These are phyloP conservation scores for Drosophila birchii DNA, from an alignment of 2,888 invertebrate species.

Conservation along the genomic window DNA sequence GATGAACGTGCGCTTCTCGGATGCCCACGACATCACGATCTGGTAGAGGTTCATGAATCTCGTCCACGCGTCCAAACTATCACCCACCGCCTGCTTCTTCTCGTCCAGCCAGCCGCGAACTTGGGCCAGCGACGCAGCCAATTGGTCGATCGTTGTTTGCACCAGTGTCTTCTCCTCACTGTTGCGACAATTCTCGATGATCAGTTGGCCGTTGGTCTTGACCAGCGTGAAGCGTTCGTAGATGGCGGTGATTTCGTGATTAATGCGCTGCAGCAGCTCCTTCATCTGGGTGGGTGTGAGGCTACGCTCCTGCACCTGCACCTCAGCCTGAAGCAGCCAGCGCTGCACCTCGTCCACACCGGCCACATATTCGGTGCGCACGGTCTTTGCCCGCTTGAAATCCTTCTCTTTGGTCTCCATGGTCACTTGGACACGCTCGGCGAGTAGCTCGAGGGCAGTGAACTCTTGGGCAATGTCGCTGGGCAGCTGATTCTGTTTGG, in stretches of 20 bases:
- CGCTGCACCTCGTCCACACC: conserved; percentile 92
- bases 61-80: conserved; percentile 95
- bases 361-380: conserved; percentile 91
- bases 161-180: conserved; percentile 91
- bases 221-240: conserved; percentile 91
- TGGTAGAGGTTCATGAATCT: conserved; percentile 93
- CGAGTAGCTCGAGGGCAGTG: conserved; percentile 92
- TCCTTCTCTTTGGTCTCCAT: conserved; percentile 96
- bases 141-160: conserved; percentile 89
- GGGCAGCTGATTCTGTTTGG: conserved; percentile 88
- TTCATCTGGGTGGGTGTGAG: conserved; percentile 91
- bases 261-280: conserved; percentile 91
- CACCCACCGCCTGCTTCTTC: conserved; percentile 92
- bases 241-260: conserved; percentile 90
- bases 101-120: conserved; percentile 92
- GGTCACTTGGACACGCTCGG: conserved; percentile 91
- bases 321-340: conserved; percentile 94
- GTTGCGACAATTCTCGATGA: conserved; percentile 92
- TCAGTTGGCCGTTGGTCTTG: conserved; percentile 90
- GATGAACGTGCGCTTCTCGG: conserved; percentile 92
- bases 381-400: conserved; percentile 93
- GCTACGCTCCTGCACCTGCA: conserved; percentile 92
- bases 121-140: conserved; percentile 92
- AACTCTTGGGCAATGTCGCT: conserved; percentile 92
- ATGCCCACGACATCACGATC: conserved; percentile 92